Percentiles rank a stretch among this genome's conserved stretches.
Conservation (phyloP, 2,797 vertebrate genomes). For the Sphenodon punctatus region DNA sequence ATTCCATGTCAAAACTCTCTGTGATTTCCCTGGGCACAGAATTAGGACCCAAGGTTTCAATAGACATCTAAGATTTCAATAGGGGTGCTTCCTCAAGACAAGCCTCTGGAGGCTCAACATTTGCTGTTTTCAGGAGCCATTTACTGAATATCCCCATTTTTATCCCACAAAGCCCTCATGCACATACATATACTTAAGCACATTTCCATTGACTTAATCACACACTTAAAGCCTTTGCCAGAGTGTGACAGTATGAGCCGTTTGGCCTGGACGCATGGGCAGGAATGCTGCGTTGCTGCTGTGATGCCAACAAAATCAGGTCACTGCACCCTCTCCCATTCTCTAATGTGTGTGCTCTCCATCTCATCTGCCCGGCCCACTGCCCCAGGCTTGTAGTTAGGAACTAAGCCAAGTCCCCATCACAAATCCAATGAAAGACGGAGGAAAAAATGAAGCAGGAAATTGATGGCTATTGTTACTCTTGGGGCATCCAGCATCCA, state of each 20-base stretch:
- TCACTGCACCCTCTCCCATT: constrained; percentile 34
- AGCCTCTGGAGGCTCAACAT: background rate
- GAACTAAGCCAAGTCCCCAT: constrained; percentile 16
- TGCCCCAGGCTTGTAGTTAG: constrained; percentile 14
- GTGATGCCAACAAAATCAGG: constrained; percentile 65
- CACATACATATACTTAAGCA: background rate
- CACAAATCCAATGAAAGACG: background rate
- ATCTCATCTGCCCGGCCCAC: background rate
- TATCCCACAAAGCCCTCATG: background rate
- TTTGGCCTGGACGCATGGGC: constrained; percentile 32
- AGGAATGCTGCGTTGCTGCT: constrained; percentile 37
- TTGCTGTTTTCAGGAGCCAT: background rate
- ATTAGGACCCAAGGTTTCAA: background rate
- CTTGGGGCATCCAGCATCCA: background rate
- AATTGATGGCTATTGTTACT: background rate
- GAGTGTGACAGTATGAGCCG: constrained; percentile 26
- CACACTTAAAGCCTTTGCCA: constrained; percentile 12
- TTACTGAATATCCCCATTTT: background rate
- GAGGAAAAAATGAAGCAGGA: background rate
- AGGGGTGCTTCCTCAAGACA: background rate
- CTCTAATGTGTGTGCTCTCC: background rate
- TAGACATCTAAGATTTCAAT: background rate
- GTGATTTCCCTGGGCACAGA: background rate
- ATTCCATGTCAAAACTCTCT: background rate
- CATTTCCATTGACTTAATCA: background rate